Conservation (phyloP, 2,888 invertebrate species). For the Stenurella melanura region DNA sequence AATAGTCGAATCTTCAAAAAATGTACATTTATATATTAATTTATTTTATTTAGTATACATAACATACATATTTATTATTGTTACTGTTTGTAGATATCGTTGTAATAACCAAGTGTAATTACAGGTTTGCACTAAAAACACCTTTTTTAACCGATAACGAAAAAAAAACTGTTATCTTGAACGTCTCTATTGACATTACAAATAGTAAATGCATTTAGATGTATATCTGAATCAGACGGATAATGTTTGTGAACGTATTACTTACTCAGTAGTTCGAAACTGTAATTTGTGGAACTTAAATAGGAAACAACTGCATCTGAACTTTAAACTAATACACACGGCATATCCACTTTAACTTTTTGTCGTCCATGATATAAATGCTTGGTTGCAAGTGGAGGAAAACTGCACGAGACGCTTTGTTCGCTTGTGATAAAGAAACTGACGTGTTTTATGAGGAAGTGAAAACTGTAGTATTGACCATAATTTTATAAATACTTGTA, state of each 20-base stretch:
- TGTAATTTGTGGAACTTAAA: slow-evolving; percentile 1
- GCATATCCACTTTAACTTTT: background rate
- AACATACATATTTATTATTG: too few species aligned
- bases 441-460: background rate
- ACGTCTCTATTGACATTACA: too few species aligned
- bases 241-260: slow-evolving; percentile 1
- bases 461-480: background rate
- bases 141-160: too few species aligned
- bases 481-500: background rate
- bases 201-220: background rate
- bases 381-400: background rate
- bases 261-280: background rate
- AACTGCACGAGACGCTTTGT: background rate
- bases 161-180: too few species aligned
- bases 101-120: too few species aligned
- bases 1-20: too few species aligned
- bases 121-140: too few species aligned
- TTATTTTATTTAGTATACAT: too few species aligned
- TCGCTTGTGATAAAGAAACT: background rate
- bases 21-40: too few species aligned
- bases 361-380: slow-evolving; percentile 4
- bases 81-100: too few species aligned
- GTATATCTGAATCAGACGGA: background rate
- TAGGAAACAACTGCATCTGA: background rate
- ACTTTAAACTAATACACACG: background rate